These are phyloP conservation scores for Macrosiphum euphorbiae DNA, from an alignment of 2,888 invertebrate species.

Conservation along the genomic window DNA sequence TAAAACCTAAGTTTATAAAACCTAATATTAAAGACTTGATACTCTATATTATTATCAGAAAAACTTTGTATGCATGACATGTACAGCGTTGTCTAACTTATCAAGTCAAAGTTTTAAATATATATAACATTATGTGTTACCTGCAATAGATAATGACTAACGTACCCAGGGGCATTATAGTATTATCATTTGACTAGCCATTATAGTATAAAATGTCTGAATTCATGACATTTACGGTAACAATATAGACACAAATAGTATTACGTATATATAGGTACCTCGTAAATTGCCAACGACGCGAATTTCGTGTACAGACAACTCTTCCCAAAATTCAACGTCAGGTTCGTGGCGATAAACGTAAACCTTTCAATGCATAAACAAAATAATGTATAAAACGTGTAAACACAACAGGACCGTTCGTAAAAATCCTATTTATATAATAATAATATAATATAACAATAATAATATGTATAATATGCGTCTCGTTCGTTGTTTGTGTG, in stretches of 20 bases:
- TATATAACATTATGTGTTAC: not conserved
- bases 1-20: not conserved
- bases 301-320: constrained; percentile 40
- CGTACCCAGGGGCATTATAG: not conserved
- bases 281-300: not conserved
- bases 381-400: not conserved
- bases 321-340: constrained; percentile 24
- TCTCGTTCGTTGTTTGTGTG: not conserved
- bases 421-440: not conserved
- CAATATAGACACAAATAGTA: not conserved
- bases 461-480: not conserved
- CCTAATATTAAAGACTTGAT: not conserved
- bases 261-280: not conserved
- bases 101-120: not conserved
- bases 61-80: not conserved
- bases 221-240: not conserved
- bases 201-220: not conserved
- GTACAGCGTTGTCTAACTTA: not conserved
- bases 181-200: not conserved
- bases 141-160: not conserved
- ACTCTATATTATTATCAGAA: not conserved
- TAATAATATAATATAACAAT: not conserved
- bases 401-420: not conserved
- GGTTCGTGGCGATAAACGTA: not conserved
- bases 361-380: not conserved